A percentile compares a stretch with the other conserved stretches of the same genome.
Evolutionary conservation across 2,888 invertebrate species (phyloP).

Genomic region (Sialis fuliginosa): DNA sequence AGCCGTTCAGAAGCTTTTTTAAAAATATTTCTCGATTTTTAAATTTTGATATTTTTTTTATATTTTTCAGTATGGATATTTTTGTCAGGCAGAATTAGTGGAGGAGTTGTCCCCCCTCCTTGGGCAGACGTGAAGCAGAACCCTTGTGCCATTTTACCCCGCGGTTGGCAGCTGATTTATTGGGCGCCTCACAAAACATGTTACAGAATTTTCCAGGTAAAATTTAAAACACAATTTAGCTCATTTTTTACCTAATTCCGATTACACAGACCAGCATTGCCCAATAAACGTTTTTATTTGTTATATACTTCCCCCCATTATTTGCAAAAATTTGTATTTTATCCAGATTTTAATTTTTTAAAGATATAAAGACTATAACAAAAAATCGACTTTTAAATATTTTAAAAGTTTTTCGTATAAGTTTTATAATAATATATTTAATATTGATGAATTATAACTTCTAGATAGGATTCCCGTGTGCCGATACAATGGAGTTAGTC

Average conservation of each 20-base stretch:
- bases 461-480: constrained; percentile 58
- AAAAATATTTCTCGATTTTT: too few species aligned
- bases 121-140: constrained; percentile 71
- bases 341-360: too few species aligned
- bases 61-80: constrained; percentile 12
- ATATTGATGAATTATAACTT: constrained; percentile 1
- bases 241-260: too few species aligned
- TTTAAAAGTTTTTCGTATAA: too few species aligned
- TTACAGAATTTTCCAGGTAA: constrained; percentile 69
- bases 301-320: too few species aligned
- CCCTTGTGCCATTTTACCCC: constrained; percentile 62
- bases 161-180: constrained; percentile 72
- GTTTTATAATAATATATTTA: not conserved
- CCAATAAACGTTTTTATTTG: too few species aligned
- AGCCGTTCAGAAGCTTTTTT: too few species aligned
- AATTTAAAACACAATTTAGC: too few species aligned
- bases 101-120: constrained; percentile 62
- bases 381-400: too few species aligned
- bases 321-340: too few species aligned
- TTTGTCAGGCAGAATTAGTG: constrained; percentile 21
- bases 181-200: constrained; percentile 73
- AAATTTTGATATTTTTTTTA: not conserved
- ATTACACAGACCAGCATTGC: too few species aligned
- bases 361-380: too few species aligned
- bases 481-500: constrained; percentile 67